Evolutionary conservation across 2,888 invertebrate species (phyloP).

Genomic region (Ptycholaimellus sp.): DNA sequence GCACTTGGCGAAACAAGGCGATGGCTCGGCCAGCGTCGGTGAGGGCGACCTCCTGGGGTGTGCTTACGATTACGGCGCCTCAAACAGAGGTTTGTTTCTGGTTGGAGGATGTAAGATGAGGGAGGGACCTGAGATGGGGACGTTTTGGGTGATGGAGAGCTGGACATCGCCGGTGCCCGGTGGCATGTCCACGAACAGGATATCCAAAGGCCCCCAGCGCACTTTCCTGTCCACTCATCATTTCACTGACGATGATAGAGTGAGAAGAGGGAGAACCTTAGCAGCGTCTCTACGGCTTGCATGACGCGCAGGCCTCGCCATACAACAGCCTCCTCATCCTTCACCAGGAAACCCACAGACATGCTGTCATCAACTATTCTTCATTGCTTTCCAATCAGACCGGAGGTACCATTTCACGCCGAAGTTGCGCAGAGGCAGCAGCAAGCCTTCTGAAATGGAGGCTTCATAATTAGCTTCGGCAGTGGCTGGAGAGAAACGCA

Average conservation of each 20-base stretch:
- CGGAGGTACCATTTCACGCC: slow-evolving; percentile 65
- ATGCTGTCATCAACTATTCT: too few species aligned
- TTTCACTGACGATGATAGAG: too few species aligned
- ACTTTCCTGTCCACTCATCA: too few species aligned
- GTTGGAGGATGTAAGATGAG: too few species aligned
- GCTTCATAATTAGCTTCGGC: too few species aligned
- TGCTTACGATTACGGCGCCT: slow-evolving; percentile 69
- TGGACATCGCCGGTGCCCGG: slow-evolving; percentile 91
- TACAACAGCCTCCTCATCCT: slow-evolving; percentile 58
- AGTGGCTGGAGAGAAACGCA: too few species aligned
- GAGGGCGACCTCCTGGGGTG: slow-evolving; percentile 63
- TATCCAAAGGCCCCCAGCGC: slow-evolving; percentile 64
- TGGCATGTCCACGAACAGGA: slow-evolving; percentile 71
- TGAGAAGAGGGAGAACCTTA: slow-evolving; percentile 26
- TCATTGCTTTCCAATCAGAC: too few species aligned
- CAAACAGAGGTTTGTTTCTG: slow-evolving; percentile 10
- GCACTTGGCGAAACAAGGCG: slow-evolving; percentile 59
- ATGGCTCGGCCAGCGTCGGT: slow-evolving; percentile 62
- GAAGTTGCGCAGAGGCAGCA: slow-evolving; percentile 66
- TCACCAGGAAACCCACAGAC: slow-evolving; percentile 76
- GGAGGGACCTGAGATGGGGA: slow-evolving; percentile 48
- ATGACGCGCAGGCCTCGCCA: slow-evolving; percentile 93
- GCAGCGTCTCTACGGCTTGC: slow-evolving; percentile 63
- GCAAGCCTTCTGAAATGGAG: too few species aligned
- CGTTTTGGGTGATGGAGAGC: slow-evolving; percentile 61